Evolutionary conservation across 1,140 invertebrate genomes (phyloP).

Genomic region (Tribolium madens): DNA sequence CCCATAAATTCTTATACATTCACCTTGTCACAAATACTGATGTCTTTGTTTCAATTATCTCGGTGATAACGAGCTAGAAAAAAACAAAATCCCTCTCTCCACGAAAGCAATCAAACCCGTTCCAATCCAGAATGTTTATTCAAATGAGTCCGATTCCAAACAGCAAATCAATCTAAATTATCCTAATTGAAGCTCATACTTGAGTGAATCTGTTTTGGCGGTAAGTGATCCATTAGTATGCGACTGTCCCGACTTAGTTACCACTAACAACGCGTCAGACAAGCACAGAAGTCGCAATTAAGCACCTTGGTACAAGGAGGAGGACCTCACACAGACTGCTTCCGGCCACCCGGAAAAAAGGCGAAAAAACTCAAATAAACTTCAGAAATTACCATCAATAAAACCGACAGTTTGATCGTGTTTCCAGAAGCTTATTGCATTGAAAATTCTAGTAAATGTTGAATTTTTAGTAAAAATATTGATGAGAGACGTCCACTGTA

Average conservation of each 20-base stretch:
- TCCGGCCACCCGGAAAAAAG: slow-evolving; percentile 25
- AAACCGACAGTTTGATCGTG: not conserved
- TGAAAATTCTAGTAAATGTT: no score
- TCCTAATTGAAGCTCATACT: slow-evolving; percentile 37
- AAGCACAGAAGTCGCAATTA: slow-evolving; percentile 45
- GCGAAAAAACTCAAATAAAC: not conserved
- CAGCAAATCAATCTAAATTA: slow-evolving; percentile 37
- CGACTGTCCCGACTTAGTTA: slow-evolving; percentile 35
- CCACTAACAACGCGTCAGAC: slow-evolving; percentile 40
- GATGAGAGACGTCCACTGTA: not conserved
- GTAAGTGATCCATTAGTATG: slow-evolving; percentile 45
- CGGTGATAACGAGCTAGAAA: slow-evolving; percentile 23
- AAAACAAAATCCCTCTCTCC: not conserved
- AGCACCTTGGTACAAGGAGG: slow-evolving; percentile 37
- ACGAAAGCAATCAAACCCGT: slow-evolving; percentile 1
- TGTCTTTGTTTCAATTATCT: slow-evolving; percentile 33
- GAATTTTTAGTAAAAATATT: no score
- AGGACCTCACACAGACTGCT: slow-evolving; percentile 37
- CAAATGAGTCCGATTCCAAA: slow-evolving; percentile 26
- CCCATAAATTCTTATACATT: slow-evolving; percentile 42
- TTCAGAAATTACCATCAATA: not conserved
- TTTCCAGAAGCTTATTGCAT: no score
- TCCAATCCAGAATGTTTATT: slow-evolving; percentile 16
- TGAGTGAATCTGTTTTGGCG: slow-evolving; percentile 29
- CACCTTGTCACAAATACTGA: slow-evolving; percentile 43